phyloP scores from a whole-genome alignment of 2,113 vertebrate genomes.

The Agapornis roseicollis region DNA sequence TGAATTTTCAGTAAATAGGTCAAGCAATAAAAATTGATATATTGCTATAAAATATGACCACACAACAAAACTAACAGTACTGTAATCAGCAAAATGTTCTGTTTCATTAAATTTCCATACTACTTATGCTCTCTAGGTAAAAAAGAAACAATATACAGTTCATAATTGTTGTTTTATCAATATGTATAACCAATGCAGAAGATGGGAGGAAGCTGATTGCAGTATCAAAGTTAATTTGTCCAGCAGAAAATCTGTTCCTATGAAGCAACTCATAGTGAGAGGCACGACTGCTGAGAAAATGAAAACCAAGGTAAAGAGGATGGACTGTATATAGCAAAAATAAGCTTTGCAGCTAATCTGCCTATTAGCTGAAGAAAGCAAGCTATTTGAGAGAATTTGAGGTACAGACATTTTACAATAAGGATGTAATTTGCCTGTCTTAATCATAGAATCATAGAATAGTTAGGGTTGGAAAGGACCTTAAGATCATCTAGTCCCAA shows the following conservation, averaged over 20 bases:
- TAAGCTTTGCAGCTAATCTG: background rate
- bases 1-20: background rate
- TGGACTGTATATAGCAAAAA: background rate
- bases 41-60: background rate
- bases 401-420: background rate
- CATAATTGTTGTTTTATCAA: background rate
- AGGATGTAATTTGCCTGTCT: background rate
- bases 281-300: background rate
- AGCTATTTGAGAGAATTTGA: background rate
- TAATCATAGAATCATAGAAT: too few relatives aligned
- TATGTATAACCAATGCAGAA: background rate
- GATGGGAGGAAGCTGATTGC: background rate
- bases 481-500: too few relatives aligned
- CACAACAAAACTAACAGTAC: background rate
- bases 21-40: background rate
- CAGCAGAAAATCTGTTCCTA: background rate
- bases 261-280: background rate
- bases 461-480: too few relatives aligned
- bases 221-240: background rate
- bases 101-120: background rate
- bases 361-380: background rate
- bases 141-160: background rate
- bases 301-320: background rate
- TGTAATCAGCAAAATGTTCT: background rate
- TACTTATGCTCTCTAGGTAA: background rate